Conservation (phyloP, 2,888 invertebrate species). For the Fragum whitleyi region DNA sequence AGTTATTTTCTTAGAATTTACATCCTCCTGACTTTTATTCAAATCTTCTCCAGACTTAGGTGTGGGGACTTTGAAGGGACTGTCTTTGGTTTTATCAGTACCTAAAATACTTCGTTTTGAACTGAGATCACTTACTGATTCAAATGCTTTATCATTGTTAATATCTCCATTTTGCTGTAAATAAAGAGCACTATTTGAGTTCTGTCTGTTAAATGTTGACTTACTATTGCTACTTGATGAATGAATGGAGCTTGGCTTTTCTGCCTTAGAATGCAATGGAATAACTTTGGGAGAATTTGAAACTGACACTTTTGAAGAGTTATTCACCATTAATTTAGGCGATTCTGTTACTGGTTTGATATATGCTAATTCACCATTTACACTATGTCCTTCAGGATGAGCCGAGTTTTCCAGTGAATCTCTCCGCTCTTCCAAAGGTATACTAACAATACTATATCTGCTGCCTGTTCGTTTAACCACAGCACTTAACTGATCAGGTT, state of each 20-base stretch:
- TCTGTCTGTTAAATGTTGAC: constrained; percentile 3
- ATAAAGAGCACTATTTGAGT: constrained; percentile 18
- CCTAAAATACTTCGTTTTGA: constrained; percentile 2
- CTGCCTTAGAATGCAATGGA: constrained; percentile 56
- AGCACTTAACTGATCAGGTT: constrained; percentile 43
- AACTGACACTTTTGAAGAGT: constrained; percentile 5
- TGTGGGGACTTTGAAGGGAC: constrained; percentile 76
- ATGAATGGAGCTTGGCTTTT: constrained; percentile 28
- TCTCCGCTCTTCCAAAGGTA: constrained; percentile 49
- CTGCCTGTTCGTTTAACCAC: constrained; percentile 17
- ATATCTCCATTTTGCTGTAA: constrained; percentile 58
- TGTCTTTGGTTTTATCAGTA: constrained; percentile 50
- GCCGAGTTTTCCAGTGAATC: neutral
- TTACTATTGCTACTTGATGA: constrained; percentile 4
- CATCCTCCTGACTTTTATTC: constrained; percentile 65
- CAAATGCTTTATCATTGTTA: neutral
- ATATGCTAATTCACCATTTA: neutral
- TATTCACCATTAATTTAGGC: neutral
- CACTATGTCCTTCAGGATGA: neutral
- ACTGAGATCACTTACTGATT: constrained; percentile 12
- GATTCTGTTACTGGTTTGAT: neutral
- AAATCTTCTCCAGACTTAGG: constrained; percentile 69
- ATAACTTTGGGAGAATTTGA: constrained; percentile 48
- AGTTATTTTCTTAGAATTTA: constrained; percentile 60
- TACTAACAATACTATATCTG: constrained; percentile 55